Conservation (phyloP, 2,888 invertebrate species). For the Mythimna vitellina region DNA sequence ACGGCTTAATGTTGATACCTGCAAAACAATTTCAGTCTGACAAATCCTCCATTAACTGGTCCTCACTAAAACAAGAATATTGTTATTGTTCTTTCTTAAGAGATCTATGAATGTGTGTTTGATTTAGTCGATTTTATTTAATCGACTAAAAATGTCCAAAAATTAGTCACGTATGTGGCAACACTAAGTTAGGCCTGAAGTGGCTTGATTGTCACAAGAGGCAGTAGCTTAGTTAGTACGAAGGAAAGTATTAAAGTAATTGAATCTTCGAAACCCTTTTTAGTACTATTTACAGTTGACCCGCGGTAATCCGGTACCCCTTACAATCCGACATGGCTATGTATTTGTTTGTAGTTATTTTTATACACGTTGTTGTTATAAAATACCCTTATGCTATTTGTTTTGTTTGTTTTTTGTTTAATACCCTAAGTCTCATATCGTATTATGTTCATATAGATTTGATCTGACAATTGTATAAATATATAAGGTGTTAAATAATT, state of each 20-base stretch:
- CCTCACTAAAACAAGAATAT: conserved; percentile 21
- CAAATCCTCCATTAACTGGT: conserved; percentile 21
- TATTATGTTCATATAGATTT: too few relatives aligned
- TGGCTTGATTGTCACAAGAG: conserved; percentile 6
- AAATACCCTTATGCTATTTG: too few relatives aligned
- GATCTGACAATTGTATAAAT: too few relatives aligned
- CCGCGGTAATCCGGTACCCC: too few relatives aligned
- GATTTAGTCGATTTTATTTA: conserved; percentile 50
- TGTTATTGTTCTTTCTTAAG: conserved; percentile 47
- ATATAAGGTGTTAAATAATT: too few relatives aligned
- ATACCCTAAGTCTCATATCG: too few relatives aligned
- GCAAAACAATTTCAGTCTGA: background rate
- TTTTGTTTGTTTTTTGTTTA: too few relatives aligned
- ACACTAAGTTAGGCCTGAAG: conserved; percentile 19
- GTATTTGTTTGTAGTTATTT: too few relatives aligned
- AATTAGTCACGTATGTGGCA: conserved; percentile 21
- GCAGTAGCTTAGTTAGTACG: conserved; percentile 28
- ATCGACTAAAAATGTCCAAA: conserved; percentile 46
- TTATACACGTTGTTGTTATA: too few relatives aligned
- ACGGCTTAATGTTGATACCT: background rate
- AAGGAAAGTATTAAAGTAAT: conserved; percentile 56
- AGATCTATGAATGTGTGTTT: conserved; percentile 39
- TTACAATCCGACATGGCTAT: too few relatives aligned
- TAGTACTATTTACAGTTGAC: conserved; percentile 3
- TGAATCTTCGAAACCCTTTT: conserved; percentile 38